These are phyloP conservation scores for Pteropus alecto DNA, from an alignment of 2,113 vertebrate genomes.

Conservation along the genomic window DNA sequence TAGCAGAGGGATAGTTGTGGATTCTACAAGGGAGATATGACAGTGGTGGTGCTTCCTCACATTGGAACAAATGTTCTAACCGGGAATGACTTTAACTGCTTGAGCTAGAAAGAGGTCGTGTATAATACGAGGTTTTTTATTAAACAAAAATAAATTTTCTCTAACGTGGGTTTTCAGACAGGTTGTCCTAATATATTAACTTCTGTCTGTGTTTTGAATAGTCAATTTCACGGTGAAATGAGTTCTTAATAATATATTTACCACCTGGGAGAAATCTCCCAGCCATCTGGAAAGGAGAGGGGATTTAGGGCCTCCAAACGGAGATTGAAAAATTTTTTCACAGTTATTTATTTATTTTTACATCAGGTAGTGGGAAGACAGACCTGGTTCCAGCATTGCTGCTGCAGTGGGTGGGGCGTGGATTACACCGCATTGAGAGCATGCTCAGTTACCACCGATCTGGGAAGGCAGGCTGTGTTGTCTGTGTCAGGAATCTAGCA, in stretches of 20 bases:
- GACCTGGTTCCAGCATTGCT: background rate
- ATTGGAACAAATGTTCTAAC: conserved; percentile 18
- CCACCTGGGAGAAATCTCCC: conserved; percentile 90
- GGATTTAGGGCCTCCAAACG: conserved; percentile 86
- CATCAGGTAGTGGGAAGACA: background rate
- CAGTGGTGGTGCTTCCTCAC: background rate
- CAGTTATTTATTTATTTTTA: conserved; percentile 75
- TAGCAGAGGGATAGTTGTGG: accelerated
- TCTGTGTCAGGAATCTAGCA: background rate
- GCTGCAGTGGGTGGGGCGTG: background rate
- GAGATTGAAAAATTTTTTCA: conserved; percentile 81
- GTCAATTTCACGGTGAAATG: conserved; percentile 92
- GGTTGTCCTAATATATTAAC: conserved; percentile 91
- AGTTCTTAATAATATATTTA: conserved; percentile 93
- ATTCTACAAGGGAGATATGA: background rate
- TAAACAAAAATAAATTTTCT: conserved; percentile 88
- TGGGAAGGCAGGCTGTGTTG: background rate
- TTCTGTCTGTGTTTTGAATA: conserved; percentile 90
- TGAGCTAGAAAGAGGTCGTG: conserved; percentile 73
- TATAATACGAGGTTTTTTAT: conserved; percentile 80
- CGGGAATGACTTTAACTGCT: conserved; percentile 50
- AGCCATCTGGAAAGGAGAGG: conserved; percentile 88
- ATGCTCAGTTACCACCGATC: background rate
- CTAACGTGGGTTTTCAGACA: conserved; percentile 86
- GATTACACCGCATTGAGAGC: accelerated